A percentile compares a stretch with the other conserved stretches of the same genome.
Evolutionary conservation across 2,797 vertebrate species (phyloP).

Genomic region (Semaprochilodus insignis): DNA sequence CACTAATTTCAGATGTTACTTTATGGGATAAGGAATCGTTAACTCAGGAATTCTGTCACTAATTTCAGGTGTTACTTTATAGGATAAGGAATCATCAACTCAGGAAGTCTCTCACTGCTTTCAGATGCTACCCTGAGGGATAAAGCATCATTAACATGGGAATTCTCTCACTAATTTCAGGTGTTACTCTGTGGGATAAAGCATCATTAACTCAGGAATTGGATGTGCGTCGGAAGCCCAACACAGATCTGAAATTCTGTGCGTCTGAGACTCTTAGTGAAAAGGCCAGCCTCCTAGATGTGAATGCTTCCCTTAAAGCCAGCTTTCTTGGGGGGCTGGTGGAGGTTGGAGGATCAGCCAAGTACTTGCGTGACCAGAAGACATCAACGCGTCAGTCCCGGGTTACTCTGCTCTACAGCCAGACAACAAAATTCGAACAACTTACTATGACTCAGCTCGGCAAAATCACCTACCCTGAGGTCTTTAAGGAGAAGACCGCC

Average conservation of each 20-base stretch:
- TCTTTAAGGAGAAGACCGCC: slow-evolving; percentile 40
- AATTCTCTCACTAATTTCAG: slow-evolving; percentile 19
- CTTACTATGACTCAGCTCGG: slow-evolving; percentile 45
- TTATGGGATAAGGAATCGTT: no score
- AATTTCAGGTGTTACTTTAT: no score
- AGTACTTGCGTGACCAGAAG: slow-evolving; percentile 45
- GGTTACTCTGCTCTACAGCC: slow-evolving; percentile 50
- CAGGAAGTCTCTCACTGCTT: no score
- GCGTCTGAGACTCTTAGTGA: slow-evolving; percentile 44
- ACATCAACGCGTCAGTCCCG: slow-evolving; percentile 44
- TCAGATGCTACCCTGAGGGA: not conserved
- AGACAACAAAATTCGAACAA: slow-evolving; percentile 41
- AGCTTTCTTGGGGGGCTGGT: slow-evolving; percentile 52
- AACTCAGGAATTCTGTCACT: no score
- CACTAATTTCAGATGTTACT: no score
- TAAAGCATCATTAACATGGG: not conserved
- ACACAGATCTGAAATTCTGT: slow-evolving; percentile 34
- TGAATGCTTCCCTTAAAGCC: slow-evolving; percentile 50
- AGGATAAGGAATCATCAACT: no score
- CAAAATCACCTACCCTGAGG: slow-evolving; percentile 26
- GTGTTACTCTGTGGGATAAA: slow-evolving; percentile 48
- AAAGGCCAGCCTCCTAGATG: slow-evolving; percentile 39
- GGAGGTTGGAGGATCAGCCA: slow-evolving; percentile 52
- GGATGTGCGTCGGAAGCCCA: slow-evolving; percentile 16
- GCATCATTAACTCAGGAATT: not conserved